phyloP scores from a whole-genome alignment of 2,113 vertebrate genomes.

The Tautogolabrus adspersus region DNA sequence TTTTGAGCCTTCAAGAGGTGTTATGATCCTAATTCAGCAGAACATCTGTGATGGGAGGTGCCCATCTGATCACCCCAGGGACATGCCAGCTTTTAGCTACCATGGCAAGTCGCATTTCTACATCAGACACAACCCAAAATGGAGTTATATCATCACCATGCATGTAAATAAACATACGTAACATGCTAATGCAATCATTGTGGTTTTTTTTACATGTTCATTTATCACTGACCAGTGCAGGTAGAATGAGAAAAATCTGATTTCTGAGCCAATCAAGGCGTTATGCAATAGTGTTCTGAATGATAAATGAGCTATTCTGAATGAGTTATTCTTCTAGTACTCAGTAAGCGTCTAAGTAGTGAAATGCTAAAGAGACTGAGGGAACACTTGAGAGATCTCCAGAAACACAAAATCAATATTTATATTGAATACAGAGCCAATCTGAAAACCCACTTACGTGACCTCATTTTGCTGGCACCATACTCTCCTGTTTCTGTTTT shows the following conservation, averaged over 20 bases:
- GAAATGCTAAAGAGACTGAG: conserved; percentile 46
- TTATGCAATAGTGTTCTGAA: conserved; percentile 9
- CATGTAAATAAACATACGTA: background rate
- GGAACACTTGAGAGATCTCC: conserved; percentile 52
- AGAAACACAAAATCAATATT: conserved; percentile 65
- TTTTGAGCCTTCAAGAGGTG: conserved; percentile 48
- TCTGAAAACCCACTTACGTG: conserved; percentile 59
- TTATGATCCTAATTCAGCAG: conserved; percentile 61
- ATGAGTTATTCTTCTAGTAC: conserved; percentile 29
- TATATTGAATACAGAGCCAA: conserved; percentile 50
- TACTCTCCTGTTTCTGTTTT: conserved; percentile 30
- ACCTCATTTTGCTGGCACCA: conserved; percentile 58
- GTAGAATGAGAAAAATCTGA: background rate
- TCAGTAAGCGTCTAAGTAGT: conserved; percentile 12
- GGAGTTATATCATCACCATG: conserved; percentile 10
- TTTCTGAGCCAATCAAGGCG: background rate
- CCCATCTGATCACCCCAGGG: conserved; percentile 55
- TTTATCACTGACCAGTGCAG: background rate
- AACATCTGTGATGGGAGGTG: conserved; percentile 76
- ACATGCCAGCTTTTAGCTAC: conserved; percentile 45
- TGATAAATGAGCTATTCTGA: conserved; percentile 11
- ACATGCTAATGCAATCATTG: background rate
- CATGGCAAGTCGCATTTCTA: conserved; percentile 26
- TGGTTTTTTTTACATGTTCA: background rate
- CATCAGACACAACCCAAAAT: conserved; percentile 26